phyloP scores from a whole-genome alignment of 2,888 invertebrate genomes.

The Agrilus biguttatus region DNA sequence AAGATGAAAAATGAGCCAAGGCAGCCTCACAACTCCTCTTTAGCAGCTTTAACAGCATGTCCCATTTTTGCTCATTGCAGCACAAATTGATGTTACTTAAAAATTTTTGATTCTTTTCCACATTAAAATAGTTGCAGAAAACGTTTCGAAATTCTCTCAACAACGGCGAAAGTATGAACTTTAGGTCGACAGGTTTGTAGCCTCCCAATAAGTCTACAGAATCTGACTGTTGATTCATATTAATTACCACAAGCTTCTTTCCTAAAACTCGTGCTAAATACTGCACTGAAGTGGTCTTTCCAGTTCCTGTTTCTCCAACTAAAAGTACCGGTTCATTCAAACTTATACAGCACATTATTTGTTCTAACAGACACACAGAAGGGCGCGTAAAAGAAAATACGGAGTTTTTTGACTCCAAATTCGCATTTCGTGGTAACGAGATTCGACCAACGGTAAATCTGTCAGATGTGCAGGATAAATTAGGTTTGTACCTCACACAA shows the following conservation, averaged over 20 bases:
- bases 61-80: slow-evolving; percentile 59
- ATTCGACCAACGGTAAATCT: slow-evolving; percentile 60
- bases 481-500: slow-evolving; percentile 64
- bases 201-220: slow-evolving; percentile 93
- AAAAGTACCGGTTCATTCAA: slow-evolving; percentile 81
- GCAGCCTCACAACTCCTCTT: slow-evolving; percentile 57
- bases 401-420: slow-evolving; percentile 13
- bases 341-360: slow-evolving; percentile 69
- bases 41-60: slow-evolving; percentile 60
- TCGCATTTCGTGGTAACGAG: slow-evolving; percentile 22
- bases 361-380: slow-evolving; percentile 70
- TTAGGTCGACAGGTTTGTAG: slow-evolving; percentile 88
- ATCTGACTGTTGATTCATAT: slow-evolving; percentile 99
- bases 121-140: slow-evolving; percentile 64
- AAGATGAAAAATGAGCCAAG: slow-evolving; percentile 33
- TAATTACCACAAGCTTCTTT: slow-evolving; percentile 81
- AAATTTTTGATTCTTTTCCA: slow-evolving; percentile 69
- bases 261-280: slow-evolving; percentile 74
- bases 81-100: slow-evolving; percentile 64
- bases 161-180: slow-evolving; percentile 67
- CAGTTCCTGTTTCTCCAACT: slow-evolving; percentile 97
- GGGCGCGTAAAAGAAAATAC: slow-evolving; percentile 75
- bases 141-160: slow-evolving; percentile 69
- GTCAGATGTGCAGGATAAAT: slow-evolving; percentile 41
- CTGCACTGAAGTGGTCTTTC: slow-evolving; percentile 92